Base-by-base conservation (phyloP, 2,888 invertebrate species). In the Acronicta aceris region DNA sequence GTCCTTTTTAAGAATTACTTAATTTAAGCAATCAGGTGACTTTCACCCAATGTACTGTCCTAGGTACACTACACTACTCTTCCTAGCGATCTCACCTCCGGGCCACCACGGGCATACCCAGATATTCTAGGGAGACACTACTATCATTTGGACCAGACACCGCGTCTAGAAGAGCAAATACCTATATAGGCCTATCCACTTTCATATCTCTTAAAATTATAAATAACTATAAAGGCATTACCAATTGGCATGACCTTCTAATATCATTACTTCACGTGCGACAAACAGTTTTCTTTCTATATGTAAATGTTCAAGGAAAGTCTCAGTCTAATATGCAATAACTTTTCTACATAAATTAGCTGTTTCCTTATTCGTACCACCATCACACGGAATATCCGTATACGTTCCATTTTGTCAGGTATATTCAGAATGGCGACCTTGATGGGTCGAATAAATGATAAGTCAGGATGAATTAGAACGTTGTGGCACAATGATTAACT, bases 271-370 rank as follows among this genome's bases (percentile, higher is more conserved):
- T 15, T 48, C n/a, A 63, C 16, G 17, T 21, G 36, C n/a, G 9
- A 36, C 13, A 8, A n/a, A 9, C 45, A 56, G n/a, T 56, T 51
- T 71, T 52, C 38, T 9, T 71, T 67, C 38, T 10, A 16, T 8
- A 58, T 71, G 53, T 13, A 55, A 68, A 68, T 72, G 5, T 17
- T 49, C 12, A 12, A 65, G 47, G 71, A 71, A 70, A 62, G 1
- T 40, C 25, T 9, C 17, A 16, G 45, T 42, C 15, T 65, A 15
- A 5, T 48, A 15, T 15, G 21, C 46, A 53, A 54, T 13, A 65
- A 54, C 17, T 58, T 53, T 46, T 8, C 17, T 27, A 40, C 21
- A 17, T 48, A 59, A 51, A 51, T 51, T 40, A 10, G 10, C 21
- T 67, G 60, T 66, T 72, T 66, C 41, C 51, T 59, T 45, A 45